These are phyloP conservation scores for Hippocampus barbouri DNA, from an alignment of 2,113 vertebrate species.

Conservation along the genomic window DNA sequence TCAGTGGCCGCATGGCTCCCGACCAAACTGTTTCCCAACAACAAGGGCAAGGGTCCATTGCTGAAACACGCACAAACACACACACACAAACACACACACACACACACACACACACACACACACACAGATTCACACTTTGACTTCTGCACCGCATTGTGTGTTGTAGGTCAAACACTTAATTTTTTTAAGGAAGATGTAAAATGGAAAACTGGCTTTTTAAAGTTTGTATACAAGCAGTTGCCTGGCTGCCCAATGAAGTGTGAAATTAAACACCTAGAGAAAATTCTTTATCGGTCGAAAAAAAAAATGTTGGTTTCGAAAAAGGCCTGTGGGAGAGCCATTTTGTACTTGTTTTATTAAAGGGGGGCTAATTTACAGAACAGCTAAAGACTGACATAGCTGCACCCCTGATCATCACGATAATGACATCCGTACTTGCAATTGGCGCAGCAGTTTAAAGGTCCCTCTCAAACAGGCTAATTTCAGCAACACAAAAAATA, in stretches of 20 bases:
- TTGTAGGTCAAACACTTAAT: constrained; percentile 12
- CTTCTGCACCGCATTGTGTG: constrained; percentile 71
- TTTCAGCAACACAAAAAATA: not conserved
- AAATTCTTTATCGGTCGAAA: not conserved
- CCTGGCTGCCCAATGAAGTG: not conserved
- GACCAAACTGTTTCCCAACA: constrained; percentile 56
- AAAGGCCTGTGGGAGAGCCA: not conserved
- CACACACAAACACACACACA: constrained; percentile 7
- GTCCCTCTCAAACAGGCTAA: not conserved
- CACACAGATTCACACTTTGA: constrained; percentile 39
- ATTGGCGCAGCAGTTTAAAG: not conserved
- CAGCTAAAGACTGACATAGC: not conserved
- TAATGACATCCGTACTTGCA: not conserved
- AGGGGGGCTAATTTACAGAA: constrained; percentile 40
- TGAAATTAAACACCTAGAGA: not conserved
- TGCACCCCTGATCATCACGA: not conserved
- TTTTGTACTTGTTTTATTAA: not conserved
- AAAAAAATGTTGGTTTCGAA: not conserved
- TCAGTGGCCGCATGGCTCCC: constrained; percentile 36
- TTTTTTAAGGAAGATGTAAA: not conserved
- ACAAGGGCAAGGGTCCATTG: constrained; percentile 48
- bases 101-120: constrained; percentile 11
- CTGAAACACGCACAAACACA: constrained; percentile 9
- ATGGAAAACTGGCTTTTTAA: too few relatives aligned
- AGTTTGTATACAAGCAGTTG: too few relatives aligned